Evolutionary conservation across 2,888 invertebrate genomes (phyloP).

Genomic region (Crematogaster levior): DNA sequence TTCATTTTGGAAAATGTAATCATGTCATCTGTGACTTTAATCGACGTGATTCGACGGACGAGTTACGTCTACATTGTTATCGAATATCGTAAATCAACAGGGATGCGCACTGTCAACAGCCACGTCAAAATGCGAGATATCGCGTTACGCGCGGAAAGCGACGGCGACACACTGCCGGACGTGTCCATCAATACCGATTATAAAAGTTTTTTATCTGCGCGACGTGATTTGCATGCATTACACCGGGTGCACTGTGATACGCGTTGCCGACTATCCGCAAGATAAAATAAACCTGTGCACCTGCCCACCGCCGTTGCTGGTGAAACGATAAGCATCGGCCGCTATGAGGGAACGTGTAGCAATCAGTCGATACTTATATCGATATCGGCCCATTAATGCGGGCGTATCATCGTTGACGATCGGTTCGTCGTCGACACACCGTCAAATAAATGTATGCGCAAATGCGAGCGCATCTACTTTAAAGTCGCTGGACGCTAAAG

Average conservation of each 20-base stretch:
- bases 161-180: constrained; percentile 1
- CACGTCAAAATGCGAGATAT: constrained; percentile 19
- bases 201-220: constrained; percentile 30
- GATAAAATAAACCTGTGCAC: constrained; percentile 29
- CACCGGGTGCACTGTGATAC: constrained; percentile 3
- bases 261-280: constrained; percentile 1
- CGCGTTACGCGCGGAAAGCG: constrained; percentile 6
- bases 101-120: neutral
- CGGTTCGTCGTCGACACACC: neutral
- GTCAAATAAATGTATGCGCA: constrained; percentile 23
- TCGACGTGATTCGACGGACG: neutral
- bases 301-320: constrained; percentile 1
- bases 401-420: constrained; percentile 31
- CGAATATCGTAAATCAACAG: constrained; percentile 31
- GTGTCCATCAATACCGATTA: constrained; percentile 46
- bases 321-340: constrained; percentile 41
- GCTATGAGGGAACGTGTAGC: constrained; percentile 29
- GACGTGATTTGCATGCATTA: constrained; percentile 50
- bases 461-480: constrained; percentile 34
- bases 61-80: constrained; percentile 18
- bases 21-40: neutral
- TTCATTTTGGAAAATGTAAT: no score
- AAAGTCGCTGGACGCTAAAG: constrained; percentile 17
- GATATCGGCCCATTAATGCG: constrained; percentile 42
- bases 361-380: constrained; percentile 51